A percentile compares a stretch with the other conserved stretches of the same genome.
Evolutionary conservation across 1,140 invertebrate genomes (phyloP).

Genomic region (Macrocentrus cingulum): DNA sequence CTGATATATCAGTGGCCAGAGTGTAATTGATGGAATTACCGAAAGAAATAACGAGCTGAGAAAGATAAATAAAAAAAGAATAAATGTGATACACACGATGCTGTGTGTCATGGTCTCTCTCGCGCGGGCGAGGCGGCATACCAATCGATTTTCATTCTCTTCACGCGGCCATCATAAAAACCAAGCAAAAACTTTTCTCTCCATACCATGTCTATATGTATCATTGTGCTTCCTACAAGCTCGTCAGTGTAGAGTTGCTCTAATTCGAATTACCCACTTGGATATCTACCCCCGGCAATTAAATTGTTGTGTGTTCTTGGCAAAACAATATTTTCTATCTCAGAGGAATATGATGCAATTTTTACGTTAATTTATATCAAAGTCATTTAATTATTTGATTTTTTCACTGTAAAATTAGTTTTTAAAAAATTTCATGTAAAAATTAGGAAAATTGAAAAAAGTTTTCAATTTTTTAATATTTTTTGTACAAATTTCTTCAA

Average conservation of each 20-base stretch:
- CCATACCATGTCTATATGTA: neutral
- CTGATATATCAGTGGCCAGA: neutral
- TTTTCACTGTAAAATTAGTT: too few relatives aligned
- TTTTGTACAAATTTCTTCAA: too few relatives aligned
- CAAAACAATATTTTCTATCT: neutral
- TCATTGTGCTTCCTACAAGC: constrained; percentile 12
- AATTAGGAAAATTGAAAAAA: too few relatives aligned
- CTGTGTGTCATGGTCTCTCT: constrained; percentile 6
- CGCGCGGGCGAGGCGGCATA: constrained; percentile 20
- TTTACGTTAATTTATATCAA: too few relatives aligned
- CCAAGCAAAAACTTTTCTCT: constrained; percentile 1
- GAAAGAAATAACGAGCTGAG: neutral
- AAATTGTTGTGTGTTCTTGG: neutral
- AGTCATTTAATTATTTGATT: too few relatives aligned
- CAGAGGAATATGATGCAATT: too few relatives aligned
- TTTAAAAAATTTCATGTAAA: too few relatives aligned
- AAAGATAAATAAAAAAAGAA: neutral
- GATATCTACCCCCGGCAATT: constrained; percentile 2
- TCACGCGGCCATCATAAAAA: constrained; percentile 17
- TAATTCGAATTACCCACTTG: constrained; percentile 22
- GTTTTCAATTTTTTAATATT: too few relatives aligned
- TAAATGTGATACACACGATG: constrained; percentile 6
- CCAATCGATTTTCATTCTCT: constrained; percentile 21
- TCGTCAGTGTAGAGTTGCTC: neutral
- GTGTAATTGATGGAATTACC: constrained; percentile 11